Base-by-base conservation (phyloP, 1,140 invertebrate genomes). In the Pararge aegeria region DNA sequence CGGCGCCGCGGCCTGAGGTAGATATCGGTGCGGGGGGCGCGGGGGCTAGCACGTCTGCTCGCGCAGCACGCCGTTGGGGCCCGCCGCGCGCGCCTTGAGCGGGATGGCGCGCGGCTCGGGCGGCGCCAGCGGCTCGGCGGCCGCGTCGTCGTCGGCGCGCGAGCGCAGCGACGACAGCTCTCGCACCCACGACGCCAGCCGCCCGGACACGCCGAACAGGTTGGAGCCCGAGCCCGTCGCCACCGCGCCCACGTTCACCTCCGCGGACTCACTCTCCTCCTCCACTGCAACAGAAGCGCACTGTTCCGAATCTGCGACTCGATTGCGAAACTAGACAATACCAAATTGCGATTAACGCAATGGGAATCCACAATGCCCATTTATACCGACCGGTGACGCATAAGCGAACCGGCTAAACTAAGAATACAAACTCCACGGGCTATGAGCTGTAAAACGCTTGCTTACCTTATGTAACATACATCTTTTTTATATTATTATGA, bases 121-220 rank as follows among this genome's bases (percentile, higher is more conserved):
- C 44, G 82, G 84, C 78, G 80, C 80, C 73, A 87, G 78, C 58
- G 83, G 85, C 73, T 86, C 82, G 52, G 83, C 82, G 54, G 83
- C 85, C 15, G 83, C 85, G 78, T 83, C 82, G 64, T 83, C 78
- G 16, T 70, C 71, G 7, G 59, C 44, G 48, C 78, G 80, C 68
- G 78, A 80, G 27, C 81, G 80, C 68, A 84, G 76, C 63, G 80
- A 81, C 21, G 83, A 82, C 62, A 89, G 77, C 69, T 88, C 85
- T 64, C 85, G 83, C 73, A 89, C 83, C 86, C 86, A 89, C 56
- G 83, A 86, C 59, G 83, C 83, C 44, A 89, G 76, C 1, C 86
- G 83, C 15, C 83, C 86, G 58, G 83, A 86, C 75, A 89, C 81
- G 51, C 82, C 83, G 80, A 89, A 89, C 74, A 89, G 80, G 71